Evolutionary conservation across 2,797 vertebrate genomes (phyloP), one percentile per base, ranked within the genome.

Genomic region (Ataeniobius toweri): DNA sequence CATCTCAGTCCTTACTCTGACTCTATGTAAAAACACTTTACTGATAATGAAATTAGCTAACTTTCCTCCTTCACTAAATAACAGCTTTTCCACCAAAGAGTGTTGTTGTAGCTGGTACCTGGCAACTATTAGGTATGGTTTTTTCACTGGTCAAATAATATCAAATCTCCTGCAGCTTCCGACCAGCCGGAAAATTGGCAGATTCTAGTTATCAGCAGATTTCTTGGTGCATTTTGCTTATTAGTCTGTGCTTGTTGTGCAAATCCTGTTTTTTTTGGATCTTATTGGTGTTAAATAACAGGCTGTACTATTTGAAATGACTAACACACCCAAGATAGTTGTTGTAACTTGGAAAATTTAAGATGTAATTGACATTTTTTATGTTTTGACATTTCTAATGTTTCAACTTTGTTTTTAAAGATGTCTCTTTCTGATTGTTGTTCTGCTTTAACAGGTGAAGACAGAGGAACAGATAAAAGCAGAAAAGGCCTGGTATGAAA

Each of bases 401-500:
- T 71, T 9, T 59, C 7, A 79, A 61, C 44, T 16, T 72, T 77
- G 53, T 53, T 84, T 18, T 26, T 36, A 44, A 16, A 70, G 6
- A n/a, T 67, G 59, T 76, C 53, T 74, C 16, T 48, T 58, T 44
- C 2, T 80, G 46, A 58, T 53, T 77, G 18, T 83, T 50, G 0
- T 31, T 44, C 10, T 73, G 13, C 58, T 74, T 55, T 65, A 41
- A 28, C 86, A 99, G 98, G 97, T 95, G 63, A 98, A 98, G 94
- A 97, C 97, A 0, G 98, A 99, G 89, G 97, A 98, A 86, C 97
- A 99, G 94, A 96, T 98, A 16, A 94, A 95, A 0, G 96, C 97
- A 0, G 98, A 99, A 83, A 96, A 94, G 91, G 94, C 96, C 83
- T 99, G 98, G 98, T 97, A 97, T 1, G 96, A 97, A 89, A 97